Evolutionary conservation across 2,888 invertebrate genomes (phyloP).

Genomic region (Diogma glabrata): DNA sequence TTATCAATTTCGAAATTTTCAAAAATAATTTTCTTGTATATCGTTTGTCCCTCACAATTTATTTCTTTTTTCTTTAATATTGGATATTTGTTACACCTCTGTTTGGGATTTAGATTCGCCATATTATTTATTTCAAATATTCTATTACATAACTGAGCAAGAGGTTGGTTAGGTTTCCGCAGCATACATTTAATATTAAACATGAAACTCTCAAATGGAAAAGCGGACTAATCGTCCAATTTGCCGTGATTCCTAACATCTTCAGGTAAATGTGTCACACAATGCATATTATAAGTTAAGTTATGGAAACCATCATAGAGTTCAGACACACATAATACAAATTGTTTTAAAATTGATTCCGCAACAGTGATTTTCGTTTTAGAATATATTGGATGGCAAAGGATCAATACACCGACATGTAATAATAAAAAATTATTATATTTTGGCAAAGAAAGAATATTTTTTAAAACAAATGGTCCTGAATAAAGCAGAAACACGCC

Average conservation of each 20-base stretch:
- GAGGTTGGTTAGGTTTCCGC: background rate
- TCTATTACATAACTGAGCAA: background rate
- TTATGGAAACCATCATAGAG: conserved; percentile 7
- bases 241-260: background rate
- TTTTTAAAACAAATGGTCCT: background rate
- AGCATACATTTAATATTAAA: background rate
- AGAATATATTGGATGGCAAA: background rate
- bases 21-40: background rate
- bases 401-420: background rate
- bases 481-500: background rate
- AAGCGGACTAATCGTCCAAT: background rate
- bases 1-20: background rate
- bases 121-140: background rate
- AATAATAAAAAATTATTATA: conserved; percentile 3
- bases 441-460: background rate
- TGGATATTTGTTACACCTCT: background rate
- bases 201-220: background rate
- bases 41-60: background rate
- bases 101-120: background rate
- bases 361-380: background rate
- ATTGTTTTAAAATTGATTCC: background rate
- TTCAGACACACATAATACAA: background rate
- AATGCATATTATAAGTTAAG: background rate
- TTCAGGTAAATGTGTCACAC: background rate
- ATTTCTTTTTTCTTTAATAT: background rate